A percentile compares a stretch with the other conserved stretches of the same genome.
Evolutionary conservation across 2,113 vertebrate genomes (phyloP).

Genomic region (Hymenochirus boettgeri): DNA sequence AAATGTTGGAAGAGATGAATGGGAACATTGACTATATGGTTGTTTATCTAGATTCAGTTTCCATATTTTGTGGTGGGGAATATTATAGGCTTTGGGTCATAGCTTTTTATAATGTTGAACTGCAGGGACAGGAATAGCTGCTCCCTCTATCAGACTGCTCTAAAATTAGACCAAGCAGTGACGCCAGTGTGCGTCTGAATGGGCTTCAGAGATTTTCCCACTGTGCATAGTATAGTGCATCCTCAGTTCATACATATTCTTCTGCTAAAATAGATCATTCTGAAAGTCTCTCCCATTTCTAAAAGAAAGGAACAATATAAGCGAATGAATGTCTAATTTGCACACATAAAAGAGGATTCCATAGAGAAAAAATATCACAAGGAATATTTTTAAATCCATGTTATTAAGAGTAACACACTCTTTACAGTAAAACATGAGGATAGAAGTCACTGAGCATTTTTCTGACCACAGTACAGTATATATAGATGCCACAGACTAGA

Average conservation of each 20-base stretch:
- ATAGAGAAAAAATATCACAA: too few relatives aligned
- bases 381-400: too few relatives aligned
- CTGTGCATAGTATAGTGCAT: neutral
- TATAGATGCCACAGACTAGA: too few relatives aligned
- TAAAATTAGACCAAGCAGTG: slow-evolving; percentile 21
- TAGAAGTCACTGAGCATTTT: too few relatives aligned
- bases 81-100: slow-evolving; percentile 11
- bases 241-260: neutral
- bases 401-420: too few relatives aligned
- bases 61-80: neutral
- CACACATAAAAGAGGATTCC: too few relatives aligned
- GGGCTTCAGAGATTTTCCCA: neutral
- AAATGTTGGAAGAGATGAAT: neutral
- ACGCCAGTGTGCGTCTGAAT: slow-evolving; percentile 1
- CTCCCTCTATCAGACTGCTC: slow-evolving; percentile 17
- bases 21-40: neutral
- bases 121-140: slow-evolving; percentile 21
- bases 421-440: too few relatives aligned
- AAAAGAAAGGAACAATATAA: too few relatives aligned
- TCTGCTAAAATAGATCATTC: neutral
- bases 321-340: too few relatives aligned
- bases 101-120: slow-evolving; percentile 14
- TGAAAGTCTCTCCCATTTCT: neutral
- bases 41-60: neutral
- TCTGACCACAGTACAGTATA: too few relatives aligned